These are phyloP conservation scores for Molothrus ater DNA, from an alignment of 2,797 vertebrate genomes.

Conservation along the genomic window DNA sequence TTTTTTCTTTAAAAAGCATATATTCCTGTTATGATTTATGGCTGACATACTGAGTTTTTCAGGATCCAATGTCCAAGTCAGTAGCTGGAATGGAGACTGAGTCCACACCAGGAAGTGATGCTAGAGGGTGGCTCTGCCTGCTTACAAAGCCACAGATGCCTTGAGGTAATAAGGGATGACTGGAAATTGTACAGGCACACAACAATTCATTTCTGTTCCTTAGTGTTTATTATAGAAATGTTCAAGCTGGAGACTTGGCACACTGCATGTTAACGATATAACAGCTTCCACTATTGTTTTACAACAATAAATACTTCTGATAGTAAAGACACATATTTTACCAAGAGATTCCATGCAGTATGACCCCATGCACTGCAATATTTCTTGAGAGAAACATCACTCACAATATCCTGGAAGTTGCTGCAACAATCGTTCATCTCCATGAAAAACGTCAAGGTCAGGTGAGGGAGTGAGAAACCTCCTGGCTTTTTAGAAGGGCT, in stretches of 20 bases:
- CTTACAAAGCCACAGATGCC: neutral
- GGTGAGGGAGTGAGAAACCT: neutral
- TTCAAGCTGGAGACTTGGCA: neutral
- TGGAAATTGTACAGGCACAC: neutral
- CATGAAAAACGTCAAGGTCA: neutral
- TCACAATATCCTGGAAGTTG: neutral
- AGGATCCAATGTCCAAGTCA: neutral
- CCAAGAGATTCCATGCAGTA: neutral
- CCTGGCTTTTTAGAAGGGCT: neutral
- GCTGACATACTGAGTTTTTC: neutral
- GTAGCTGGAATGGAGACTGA: neutral
- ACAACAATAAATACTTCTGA: neutral
- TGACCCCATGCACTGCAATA: neutral
- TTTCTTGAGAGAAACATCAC: neutral
- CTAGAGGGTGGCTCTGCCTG: neutral
- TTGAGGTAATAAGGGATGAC: neutral
- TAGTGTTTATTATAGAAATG: neutral
- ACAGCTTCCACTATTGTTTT: slow-evolving; percentile 2
- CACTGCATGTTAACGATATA: neutral
- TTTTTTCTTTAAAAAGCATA: neutral
- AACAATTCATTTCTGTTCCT: neutral
- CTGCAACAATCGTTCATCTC: fast-evolving
- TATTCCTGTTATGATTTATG: neutral
- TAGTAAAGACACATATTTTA: neutral
- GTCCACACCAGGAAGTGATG: neutral